Conservation (phyloP, 2,113 vertebrate species). For the Tichodroma muraria region DNA sequence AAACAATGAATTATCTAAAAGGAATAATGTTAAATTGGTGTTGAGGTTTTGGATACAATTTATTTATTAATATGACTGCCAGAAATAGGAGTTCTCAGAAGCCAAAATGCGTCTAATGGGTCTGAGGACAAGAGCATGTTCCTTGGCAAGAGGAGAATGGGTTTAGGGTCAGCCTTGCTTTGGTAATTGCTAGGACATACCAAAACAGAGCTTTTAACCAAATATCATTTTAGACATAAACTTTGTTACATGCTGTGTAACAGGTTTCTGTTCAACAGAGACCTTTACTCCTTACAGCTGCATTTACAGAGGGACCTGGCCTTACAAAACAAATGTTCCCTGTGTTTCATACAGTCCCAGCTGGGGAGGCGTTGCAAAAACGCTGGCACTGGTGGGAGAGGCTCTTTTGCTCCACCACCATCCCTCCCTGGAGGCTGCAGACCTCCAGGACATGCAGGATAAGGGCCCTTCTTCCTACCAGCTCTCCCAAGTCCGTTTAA, state of each 20-base stretch:
- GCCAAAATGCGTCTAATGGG: not conserved
- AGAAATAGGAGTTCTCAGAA: not conserved
- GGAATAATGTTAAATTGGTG: constrained; percentile 14
- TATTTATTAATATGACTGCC: not conserved
- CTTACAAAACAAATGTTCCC: not conserved
- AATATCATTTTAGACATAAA: not conserved
- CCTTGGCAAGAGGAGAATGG: not conserved
- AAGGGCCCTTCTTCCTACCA: not conserved
- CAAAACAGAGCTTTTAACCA: not conserved
- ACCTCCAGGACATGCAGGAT: not conserved
- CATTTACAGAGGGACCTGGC: too few relatives aligned
- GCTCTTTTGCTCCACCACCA: not conserved
- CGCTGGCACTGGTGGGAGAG: not conserved
- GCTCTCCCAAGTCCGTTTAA: not conserved
- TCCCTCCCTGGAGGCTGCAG: not conserved
- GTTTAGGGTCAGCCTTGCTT: not conserved
- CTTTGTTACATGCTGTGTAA: not conserved
- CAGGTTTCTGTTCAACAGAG: not conserved
- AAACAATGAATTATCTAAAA: constrained; percentile 32
- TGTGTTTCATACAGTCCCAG: not conserved
- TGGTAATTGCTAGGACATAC: not conserved
- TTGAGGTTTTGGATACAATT: not conserved
- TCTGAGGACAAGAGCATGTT: not conserved
- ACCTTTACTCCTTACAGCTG: not conserved
- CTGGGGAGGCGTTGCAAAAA: not conserved